Base-by-base conservation (phyloP, 2,888 invertebrate genomes). In the Acanthopleura granulata region DNA sequence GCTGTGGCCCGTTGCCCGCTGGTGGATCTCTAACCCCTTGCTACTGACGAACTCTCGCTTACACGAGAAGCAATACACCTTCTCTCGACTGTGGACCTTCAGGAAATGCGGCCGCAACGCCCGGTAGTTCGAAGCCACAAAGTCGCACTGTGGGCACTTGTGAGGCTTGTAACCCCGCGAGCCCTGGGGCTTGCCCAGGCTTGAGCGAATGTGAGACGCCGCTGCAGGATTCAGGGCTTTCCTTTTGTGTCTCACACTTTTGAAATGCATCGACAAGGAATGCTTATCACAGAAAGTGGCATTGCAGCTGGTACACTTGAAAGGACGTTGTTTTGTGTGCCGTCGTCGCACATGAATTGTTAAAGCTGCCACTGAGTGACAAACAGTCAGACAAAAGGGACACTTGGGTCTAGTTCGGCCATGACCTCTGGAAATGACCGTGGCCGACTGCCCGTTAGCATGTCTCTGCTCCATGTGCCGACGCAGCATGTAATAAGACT, bases 141-240 rank as follows among this genome's bases (percentile, higher is more conserved):
- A 87, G 14, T 84, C 83, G 80, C 89, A 89, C 66, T 85, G 83
- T 25, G 84, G 81, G 78, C 89, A 89, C 74, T 86, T 86, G 73
- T 74, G 72, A 15, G 50, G 49, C 14, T 29, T 51, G n/a, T 61
- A 49, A 27, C 15, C 12, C 15, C 40, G 50, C 18, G 62, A 14
- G 27, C 61, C 51, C n/a, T 9, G 6, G 71, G 50, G 71, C 6
- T 49, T n/a, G 57, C 40, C 14, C 1, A 61, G 16, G n/a, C 22
- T 27, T 18, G n/a, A 18, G 12, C 15, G 12, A 22, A n/a, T 69
- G 18, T n/a, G 14, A 16, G 40, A 16, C n/a, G 71, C n/a, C 1
- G 18, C 71, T 16, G 40, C 15, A 18, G 27, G 27, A 29, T 29
- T 69, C 30, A 29, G 1, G 18, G 27, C 49, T 18, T 40, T 30